These are phyloP conservation scores for Sitophilus oryzae DNA, from an alignment of 1,140 invertebrate genomes.

Conservation along the genomic window DNA sequence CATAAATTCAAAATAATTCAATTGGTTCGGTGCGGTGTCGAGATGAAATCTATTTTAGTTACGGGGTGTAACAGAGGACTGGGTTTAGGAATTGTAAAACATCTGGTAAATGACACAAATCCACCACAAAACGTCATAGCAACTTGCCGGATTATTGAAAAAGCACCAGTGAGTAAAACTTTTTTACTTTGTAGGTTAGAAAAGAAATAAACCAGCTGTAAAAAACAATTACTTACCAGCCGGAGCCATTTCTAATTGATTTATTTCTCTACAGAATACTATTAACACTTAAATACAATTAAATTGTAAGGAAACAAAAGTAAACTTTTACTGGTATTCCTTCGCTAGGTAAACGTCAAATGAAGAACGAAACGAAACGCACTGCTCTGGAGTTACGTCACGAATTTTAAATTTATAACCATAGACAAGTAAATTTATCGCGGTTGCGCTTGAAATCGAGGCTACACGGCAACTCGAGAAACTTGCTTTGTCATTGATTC, in stretches of 20 bases:
- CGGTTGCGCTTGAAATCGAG: not conserved
- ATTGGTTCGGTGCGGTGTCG: slow-evolving; percentile 1
- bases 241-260: slow-evolving; percentile 46
- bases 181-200: slow-evolving; percentile 26
- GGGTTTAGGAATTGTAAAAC: slow-evolving; percentile 76
- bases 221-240: slow-evolving; percentile 45
- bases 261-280: not conserved
- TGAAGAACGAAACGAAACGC: not conserved
- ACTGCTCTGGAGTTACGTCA: slow-evolving; percentile 1
- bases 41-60: slow-evolving; percentile 73
- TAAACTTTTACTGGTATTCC: not conserved
- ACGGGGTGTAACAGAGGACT: slow-evolving; percentile 85
- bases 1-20: not conserved
- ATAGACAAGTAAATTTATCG: no score
- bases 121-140: slow-evolving; percentile 62
- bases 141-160: slow-evolving; percentile 61
- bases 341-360: not conserved
- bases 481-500: not conserved
- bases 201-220: not conserved
- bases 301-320: not conserved
- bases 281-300: not conserved
- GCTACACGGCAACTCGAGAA: not conserved
- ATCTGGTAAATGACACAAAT: slow-evolving; percentile 49
- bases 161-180: slow-evolving; percentile 54
- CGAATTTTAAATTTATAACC: no score